Conservation (phyloP, 2,113 vertebrate species). For the Rhagologus leucostigma region DNA sequence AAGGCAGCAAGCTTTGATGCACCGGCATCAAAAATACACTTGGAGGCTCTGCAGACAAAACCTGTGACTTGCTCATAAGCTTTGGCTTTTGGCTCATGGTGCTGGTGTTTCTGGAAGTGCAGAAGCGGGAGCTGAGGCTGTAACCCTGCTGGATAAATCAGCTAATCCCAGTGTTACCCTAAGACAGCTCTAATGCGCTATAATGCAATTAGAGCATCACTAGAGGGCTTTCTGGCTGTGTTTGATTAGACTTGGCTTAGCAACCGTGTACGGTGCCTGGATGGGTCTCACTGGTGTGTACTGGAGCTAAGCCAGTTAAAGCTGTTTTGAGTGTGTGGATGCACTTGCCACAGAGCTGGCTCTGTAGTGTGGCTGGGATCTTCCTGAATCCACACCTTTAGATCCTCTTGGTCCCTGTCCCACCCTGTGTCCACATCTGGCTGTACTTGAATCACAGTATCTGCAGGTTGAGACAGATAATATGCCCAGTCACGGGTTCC, state of each 20-base stretch:
- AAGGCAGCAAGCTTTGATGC: background rate
- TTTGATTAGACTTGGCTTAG: background rate
- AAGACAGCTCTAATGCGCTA: background rate
- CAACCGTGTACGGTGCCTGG: rapidly evolving
- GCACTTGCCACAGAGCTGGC: background rate
- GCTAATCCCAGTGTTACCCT: background rate
- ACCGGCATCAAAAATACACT: background rate
- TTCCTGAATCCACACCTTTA: background rate
- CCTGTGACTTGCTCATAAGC: background rate
- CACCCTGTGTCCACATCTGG: background rate
- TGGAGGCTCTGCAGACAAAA: background rate
- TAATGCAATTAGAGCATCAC: slow-evolving; percentile 40
- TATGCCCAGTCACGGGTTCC: background rate
- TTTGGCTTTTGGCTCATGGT: background rate
- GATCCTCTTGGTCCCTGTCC: background rate
- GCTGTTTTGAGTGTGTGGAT: background rate
- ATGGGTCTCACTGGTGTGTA: background rate
- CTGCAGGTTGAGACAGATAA: background rate
- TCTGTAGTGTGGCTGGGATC: background rate
- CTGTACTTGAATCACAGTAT: background rate
- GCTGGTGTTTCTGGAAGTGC: background rate
- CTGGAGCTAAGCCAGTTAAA: background rate
- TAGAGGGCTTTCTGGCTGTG: background rate
- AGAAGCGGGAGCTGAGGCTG: background rate
- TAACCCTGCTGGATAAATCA: background rate